Conservation (phyloP, 1,140 invertebrate species). For the Hycleus cichorii region DNA sequence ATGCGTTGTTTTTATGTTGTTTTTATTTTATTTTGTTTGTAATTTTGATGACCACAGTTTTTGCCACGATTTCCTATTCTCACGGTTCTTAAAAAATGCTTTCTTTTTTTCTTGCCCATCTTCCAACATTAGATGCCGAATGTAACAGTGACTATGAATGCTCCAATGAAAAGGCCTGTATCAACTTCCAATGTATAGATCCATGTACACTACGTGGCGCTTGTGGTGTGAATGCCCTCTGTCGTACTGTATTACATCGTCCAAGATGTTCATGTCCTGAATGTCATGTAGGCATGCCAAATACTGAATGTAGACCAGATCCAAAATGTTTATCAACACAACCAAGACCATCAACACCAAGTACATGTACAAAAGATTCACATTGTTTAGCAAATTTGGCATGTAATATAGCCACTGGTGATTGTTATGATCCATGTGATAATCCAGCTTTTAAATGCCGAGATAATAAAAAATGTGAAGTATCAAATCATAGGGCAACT, state of each 20-base stretch:
- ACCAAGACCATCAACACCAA: constrained; percentile 40
- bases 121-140: constrained; percentile 64
- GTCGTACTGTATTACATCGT: constrained; percentile 72
- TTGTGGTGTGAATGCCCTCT: constrained; percentile 83
- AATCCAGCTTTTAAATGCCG: constrained; percentile 57
- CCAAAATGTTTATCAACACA: constrained; percentile 59
- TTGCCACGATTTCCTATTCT: constrained; percentile 44
- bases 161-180: constrained; percentile 83
- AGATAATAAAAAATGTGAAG: constrained; percentile 78
- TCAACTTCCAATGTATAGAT: constrained; percentile 78
- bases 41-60: constrained; percentile 20
- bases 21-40: constrained; percentile 44
- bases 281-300: constrained; percentile 75
- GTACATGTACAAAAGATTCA: constrained; percentile 54
- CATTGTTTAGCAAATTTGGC: constrained; percentile 71
- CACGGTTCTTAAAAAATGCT: constrained; percentile 62
- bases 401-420: constrained; percentile 57
- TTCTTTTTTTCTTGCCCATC: constrained; percentile 54
- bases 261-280: constrained; percentile 79
- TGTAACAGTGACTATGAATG: constrained; percentile 86
- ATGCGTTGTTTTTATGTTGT: constrained; percentile 56
- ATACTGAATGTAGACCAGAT: constrained; percentile 66
- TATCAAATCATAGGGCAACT: constrained; percentile 71
- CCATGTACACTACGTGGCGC: constrained; percentile 79
- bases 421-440: constrained; percentile 73